phyloP scores from a whole-genome alignment of 2,113 vertebrate genomes.

The Terrapene triunguis region DNA sequence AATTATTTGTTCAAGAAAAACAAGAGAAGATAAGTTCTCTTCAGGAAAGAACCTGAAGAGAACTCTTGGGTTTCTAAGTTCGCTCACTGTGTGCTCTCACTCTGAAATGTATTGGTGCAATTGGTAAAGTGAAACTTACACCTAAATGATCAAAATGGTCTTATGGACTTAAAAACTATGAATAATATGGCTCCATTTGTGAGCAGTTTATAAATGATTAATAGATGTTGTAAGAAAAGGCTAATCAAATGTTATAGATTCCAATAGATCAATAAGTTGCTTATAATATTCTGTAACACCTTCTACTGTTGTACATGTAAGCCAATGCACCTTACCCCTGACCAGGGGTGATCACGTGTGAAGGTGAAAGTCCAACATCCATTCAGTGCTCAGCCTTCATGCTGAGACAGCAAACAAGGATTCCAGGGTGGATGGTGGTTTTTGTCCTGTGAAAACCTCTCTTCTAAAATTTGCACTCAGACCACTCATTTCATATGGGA shows the following conservation, averaged over 20 bases:
- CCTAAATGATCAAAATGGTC: neutral
- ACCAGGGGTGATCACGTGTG: neutral
- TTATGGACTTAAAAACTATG: neutral
- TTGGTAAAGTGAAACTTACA: neutral
- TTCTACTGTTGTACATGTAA: neutral
- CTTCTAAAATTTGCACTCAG: neutral
- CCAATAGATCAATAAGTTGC: neutral
- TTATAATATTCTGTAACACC: neutral
- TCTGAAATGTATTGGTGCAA: neutral
- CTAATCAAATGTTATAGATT: neutral
- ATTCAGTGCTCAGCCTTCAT: neutral
- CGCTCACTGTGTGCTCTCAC: slow-evolving; percentile 12
- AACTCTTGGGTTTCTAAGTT: neutral
- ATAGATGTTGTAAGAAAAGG: slow-evolving; percentile 42
- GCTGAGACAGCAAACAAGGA: neutral
- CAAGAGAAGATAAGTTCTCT: slow-evolving; percentile 46
- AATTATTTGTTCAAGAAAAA: slow-evolving; percentile 62
- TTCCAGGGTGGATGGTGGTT: neutral
- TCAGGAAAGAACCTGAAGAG: slow-evolving; percentile 44
- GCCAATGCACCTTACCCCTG: neutral
- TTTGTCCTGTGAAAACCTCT: neutral
- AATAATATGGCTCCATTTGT: neutral
- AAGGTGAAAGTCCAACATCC: neutral
- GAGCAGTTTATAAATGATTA: slow-evolving; percentile 19
- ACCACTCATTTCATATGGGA: neutral